Evolutionary conservation across 1,140 invertebrate genomes (phyloP).

Genomic region (Drosophila guanche): DNA sequence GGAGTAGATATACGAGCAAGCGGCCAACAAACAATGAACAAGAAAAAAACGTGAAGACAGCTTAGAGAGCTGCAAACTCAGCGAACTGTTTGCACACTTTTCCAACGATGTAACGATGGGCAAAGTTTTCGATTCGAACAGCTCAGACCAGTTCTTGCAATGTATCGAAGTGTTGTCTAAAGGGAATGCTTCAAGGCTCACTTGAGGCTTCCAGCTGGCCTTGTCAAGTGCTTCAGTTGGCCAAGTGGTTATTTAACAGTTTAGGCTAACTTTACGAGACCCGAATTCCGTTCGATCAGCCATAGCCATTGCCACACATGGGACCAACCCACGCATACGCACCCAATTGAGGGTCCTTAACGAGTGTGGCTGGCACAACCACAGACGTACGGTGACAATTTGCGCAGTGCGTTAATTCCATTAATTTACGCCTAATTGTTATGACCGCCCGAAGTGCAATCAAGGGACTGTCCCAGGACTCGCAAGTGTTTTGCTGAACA

Average conservation of each 20-base stretch:
- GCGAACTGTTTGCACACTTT: constrained; percentile 57
- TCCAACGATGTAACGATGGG: constrained; percentile 19
- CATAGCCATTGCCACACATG: constrained; percentile 3
- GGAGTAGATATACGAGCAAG: neutral
- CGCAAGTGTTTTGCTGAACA: constrained; percentile 50
- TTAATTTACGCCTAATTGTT: constrained; percentile 78
- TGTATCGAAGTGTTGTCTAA: constrained; percentile 35
- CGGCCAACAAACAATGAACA: constrained; percentile 5
- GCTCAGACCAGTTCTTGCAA: constrained; percentile 9
- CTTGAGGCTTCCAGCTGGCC: constrained; percentile 6
- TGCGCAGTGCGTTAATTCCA: constrained; percentile 71
- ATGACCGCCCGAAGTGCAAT: constrained; percentile 76
- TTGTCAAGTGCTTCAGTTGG: constrained; percentile 41
- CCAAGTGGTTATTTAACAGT: constrained; percentile 54
- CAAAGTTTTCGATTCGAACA: constrained; percentile 41
- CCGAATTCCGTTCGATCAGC: constrained; percentile 12
- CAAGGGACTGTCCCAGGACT: constrained; percentile 41
- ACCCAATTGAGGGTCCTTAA: constrained; percentile 19
- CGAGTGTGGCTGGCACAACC: constrained; percentile 1
- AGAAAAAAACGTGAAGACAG: constrained; percentile 35
- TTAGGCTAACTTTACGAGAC: constrained; percentile 23
- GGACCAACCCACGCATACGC: neutral
- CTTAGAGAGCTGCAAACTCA: constrained; percentile 48
- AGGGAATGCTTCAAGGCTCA: constrained; percentile 13
- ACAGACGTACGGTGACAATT: constrained; percentile 50